Base-by-base conservation (phyloP, 1,140 invertebrate species). In the Epicauta chinensis region DNA sequence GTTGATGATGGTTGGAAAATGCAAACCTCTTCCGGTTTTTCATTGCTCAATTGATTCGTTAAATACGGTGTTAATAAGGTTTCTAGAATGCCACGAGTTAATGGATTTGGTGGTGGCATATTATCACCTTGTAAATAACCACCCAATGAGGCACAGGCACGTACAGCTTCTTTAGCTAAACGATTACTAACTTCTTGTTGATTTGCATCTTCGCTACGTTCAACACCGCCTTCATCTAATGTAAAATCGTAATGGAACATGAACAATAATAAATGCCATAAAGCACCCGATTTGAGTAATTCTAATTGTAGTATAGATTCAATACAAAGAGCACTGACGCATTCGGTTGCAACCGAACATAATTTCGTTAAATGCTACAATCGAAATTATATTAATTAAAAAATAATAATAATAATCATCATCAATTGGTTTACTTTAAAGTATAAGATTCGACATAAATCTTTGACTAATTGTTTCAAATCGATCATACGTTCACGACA, bases 231-330 rank as follows among this genome's bases (percentile, higher is more conserved):
- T 75, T 99, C 97, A 49, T 97, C 91, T 49, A 99, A 75, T 0
- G 97, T 99, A 70, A 90, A 99, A 75, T 99, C 97, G 69, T 98
- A 99, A 37, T 87, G 85, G 70, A 99, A 97, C 65, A 94, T 83
- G 61, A 91, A 91, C 0, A 89, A 78, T 41, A 99, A 69, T 16
- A 99, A 71, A 65, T 96, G 92, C 89, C 93, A 98, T 0, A 99
- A 66, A 0, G 90, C 89, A 7, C 95, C 96, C 4, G 91, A 84
- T 66, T 96, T 83, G n/a, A 96, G 81, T 15, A 99, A 72, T 67
- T 89, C 84, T 65, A 88, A 86, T 71, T 98, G 95, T 15, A 98
- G 79, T 58, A 86, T 82, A 40, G 83, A 78, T 71, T 94, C 91
- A 2, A 83, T 80, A 1, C 87, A 81, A 49, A 97, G 77, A 4